Percentiles rank a stretch among this genome's conserved stretches.
Evolutionary conservation across 2,797 vertebrate species (phyloP).

Genomic region (Poecile montanus): DNA sequence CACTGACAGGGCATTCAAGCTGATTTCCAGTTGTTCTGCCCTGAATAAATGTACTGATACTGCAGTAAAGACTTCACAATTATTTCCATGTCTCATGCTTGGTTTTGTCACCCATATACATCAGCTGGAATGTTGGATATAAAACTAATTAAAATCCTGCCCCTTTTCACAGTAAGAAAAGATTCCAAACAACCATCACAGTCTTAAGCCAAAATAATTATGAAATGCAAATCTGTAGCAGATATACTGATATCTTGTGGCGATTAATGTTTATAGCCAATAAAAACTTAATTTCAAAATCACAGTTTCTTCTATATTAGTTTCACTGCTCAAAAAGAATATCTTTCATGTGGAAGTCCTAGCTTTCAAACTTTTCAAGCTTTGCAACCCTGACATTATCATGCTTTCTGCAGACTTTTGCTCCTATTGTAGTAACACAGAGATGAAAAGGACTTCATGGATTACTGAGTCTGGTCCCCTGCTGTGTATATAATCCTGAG

Average conservation of each 20-base stretch:
- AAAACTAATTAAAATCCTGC: constrained; percentile 61
- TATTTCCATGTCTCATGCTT: not conserved
- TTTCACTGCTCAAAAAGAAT: not conserved
- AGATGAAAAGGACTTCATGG: not conserved
- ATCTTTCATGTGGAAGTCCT: not conserved
- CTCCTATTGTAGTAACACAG: not conserved
- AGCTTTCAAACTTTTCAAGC: constrained; percentile 1
- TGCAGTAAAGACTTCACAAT: constrained; percentile 2
- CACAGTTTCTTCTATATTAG: not conserved
- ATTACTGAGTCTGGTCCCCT: not conserved
- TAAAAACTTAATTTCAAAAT: not conserved
- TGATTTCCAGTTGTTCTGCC: constrained; percentile 46
- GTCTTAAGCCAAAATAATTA: constrained; percentile 43
- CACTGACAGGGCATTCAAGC: not conserved
- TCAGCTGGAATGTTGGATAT: constrained; percentile 37
- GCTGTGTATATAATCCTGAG: not conserved
- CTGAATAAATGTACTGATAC: constrained; percentile 19
- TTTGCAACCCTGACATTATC: not conserved
- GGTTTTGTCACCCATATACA: not conserved
- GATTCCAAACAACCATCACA: constrained; percentile 24
- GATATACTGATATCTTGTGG: not conserved
- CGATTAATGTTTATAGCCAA: not conserved
- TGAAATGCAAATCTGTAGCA: constrained; percentile 35
- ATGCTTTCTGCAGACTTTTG: constrained; percentile 15
- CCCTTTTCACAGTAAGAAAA: constrained; percentile 43